phyloP scores from a whole-genome alignment of 2,113 vertebrate genomes.

The Meleagris gallopavo region DNA sequence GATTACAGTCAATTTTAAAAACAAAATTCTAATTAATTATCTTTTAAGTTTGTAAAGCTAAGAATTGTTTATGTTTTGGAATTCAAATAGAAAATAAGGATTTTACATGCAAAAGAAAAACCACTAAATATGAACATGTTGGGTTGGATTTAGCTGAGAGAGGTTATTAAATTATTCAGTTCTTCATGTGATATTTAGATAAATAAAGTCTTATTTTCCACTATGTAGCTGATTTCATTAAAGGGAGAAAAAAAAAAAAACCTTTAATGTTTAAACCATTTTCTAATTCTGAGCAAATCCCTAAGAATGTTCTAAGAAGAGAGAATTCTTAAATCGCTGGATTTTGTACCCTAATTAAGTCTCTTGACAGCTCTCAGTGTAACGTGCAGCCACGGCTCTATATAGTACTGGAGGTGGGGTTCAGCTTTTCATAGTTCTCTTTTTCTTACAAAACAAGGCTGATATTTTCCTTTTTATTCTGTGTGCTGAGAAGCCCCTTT shows the following conservation, averaged over 20 bases:
- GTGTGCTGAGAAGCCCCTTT: neutral
- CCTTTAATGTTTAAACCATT: slow-evolving; percentile 61
- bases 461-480: neutral
- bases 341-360: slow-evolving; percentile 71
- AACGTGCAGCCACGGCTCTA: neutral
- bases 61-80: slow-evolving; percentile 27
- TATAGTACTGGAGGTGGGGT: slow-evolving; percentile 14
- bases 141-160: slow-evolving; percentile 32
- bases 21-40: slow-evolving; percentile 14
- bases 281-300: slow-evolving; percentile 64
- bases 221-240: slow-evolving; percentile 63
- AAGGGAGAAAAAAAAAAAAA: neutral
- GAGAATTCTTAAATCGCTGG: slow-evolving; percentile 60
- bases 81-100: slow-evolving; percentile 40
- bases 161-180: slow-evolving; percentile 71
- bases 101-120: slow-evolving; percentile 16
- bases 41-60: slow-evolving; percentile 36
- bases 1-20: neutral
- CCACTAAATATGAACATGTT: neutral
- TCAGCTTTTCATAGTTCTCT: neutral
- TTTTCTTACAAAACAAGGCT: neutral
- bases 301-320: slow-evolving; percentile 58
- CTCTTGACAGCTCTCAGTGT: neutral
- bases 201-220: slow-evolving; percentile 69
- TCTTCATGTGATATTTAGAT: slow-evolving; percentile 70